These are phyloP conservation scores for Ophioderma brevispina DNA, from an alignment of 35 echinoderm and acorn worm species.

Conservation along the genomic window DNA sequence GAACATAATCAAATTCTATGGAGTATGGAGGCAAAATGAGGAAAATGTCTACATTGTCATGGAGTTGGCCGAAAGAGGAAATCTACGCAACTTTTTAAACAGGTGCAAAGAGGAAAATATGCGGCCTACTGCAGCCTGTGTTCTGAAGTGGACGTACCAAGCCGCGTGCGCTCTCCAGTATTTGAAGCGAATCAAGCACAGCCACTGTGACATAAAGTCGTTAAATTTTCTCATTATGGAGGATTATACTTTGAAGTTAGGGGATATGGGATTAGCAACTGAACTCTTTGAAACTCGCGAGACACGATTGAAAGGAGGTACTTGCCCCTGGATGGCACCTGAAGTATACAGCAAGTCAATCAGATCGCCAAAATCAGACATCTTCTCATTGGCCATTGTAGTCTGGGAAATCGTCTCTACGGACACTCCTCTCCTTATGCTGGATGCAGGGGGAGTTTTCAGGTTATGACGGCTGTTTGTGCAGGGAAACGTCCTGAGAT, in stretches of 20 bases:
- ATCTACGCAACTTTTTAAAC: neutral
- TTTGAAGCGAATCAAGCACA: neutral
- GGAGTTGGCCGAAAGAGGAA: neutral
- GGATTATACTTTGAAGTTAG: neutral
- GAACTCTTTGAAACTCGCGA: neutral
- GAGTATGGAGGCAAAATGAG: neutral
- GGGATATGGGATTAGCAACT: neutral
- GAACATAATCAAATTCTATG: neutral
- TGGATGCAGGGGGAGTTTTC: neutral
- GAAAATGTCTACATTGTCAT: neutral
- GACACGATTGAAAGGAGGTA: neutral
- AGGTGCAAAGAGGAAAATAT: neutral
- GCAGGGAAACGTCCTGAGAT: neutral
- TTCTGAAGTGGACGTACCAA: neutral
- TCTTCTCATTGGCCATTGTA: neutral
- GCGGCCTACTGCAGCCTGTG: neutral
- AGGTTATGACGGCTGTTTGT: neutral
- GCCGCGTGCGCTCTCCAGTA: neutral
- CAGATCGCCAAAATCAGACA: neutral
- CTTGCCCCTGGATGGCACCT: neutral
- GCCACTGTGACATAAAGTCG: neutral
- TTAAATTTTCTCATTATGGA: neutral
- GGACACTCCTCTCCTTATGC: neutral
- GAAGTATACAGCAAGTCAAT: neutral
- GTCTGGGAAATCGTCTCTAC: neutral